These are phyloP conservation scores for Labeo calbasu DNA, from an alignment of 2,797 vertebrate genomes.

Conservation along the genomic window DNA sequence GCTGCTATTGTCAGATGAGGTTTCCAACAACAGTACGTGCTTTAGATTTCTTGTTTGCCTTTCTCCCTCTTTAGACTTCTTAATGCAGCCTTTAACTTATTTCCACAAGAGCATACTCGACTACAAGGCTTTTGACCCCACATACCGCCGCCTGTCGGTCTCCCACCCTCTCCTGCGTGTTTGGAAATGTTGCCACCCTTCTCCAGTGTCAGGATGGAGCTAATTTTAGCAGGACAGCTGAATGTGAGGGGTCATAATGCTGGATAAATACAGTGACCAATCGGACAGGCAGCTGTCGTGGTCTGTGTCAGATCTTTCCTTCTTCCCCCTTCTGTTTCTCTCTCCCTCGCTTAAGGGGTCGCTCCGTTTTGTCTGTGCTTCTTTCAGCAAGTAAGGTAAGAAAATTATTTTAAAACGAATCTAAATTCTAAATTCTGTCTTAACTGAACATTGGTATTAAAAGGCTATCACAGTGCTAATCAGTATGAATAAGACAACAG, in stretches of 20 bases:
- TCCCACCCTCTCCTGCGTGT: constrained; percentile 13
- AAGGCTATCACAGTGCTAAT: not conserved
- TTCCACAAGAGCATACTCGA: not conserved
- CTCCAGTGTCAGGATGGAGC: constrained; percentile 77
- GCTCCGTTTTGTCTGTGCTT: constrained; percentile 66
- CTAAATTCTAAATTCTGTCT: not conserved
- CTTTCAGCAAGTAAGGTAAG: constrained; percentile 65
- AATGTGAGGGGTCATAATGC: constrained; percentile 84
- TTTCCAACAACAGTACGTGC: constrained; percentile 69
- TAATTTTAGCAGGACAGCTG: constrained; percentile 78
- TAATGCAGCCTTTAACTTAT: not conserved
- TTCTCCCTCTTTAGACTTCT: not conserved
- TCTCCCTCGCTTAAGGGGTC: constrained; percentile 32
- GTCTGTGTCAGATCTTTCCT: constrained; percentile 71
- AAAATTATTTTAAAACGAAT: not conserved
- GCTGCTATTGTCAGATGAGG: constrained; percentile 63
- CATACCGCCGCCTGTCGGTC: not conserved
- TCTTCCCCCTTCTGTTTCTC: constrained; percentile 60
- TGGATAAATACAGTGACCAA: constrained; percentile 77
- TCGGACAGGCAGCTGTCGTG: constrained; percentile 57
- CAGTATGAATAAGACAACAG: not conserved
- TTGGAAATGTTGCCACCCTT: constrained; percentile 73
- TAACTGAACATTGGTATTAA: not conserved
- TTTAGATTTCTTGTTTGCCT: not conserved
- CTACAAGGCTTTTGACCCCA: not conserved